These are phyloP conservation scores for Willowsia nigromaculata DNA, from an alignment of 2,888 invertebrate genomes.

Conservation along the genomic window DNA sequence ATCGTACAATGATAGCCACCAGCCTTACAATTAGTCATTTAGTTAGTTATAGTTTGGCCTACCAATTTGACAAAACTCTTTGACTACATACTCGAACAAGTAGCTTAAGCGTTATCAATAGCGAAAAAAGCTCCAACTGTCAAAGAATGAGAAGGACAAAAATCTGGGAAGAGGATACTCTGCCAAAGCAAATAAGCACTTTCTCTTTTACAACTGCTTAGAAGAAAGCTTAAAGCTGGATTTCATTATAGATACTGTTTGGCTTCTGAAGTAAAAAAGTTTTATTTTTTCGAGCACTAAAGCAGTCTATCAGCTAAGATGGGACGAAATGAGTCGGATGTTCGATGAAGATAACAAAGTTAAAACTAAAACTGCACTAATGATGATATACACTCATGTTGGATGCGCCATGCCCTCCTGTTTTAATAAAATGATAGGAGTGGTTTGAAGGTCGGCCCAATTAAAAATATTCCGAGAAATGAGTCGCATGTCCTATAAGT, in stretches of 20 bases:
- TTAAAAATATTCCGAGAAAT: background rate
- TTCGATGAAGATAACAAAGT: slow-evolving; percentile 16
- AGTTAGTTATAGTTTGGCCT: background rate
- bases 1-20: background rate
- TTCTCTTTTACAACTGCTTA: too few species aligned
- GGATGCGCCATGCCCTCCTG: too few species aligned
- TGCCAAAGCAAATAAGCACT: too few species aligned
- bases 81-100: background rate
- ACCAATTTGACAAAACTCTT: background rate
- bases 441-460: background rate
- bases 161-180: too few species aligned
- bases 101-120: background rate
- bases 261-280: background rate
- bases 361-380: slow-evolving; percentile 22
- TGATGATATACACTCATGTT: background rate
- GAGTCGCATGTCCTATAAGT: too few species aligned
- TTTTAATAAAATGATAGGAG: background rate
- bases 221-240: too few species aligned
- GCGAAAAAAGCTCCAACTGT: background rate
- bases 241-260: too few species aligned
- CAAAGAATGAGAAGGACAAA: background rate
- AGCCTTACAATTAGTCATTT: background rate
- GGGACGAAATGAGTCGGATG: background rate
- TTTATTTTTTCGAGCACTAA: background rate
- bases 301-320: background rate